phyloP scores from a whole-genome alignment of 2,888 invertebrate genomes.

The Ormyrus thymus region DNA sequence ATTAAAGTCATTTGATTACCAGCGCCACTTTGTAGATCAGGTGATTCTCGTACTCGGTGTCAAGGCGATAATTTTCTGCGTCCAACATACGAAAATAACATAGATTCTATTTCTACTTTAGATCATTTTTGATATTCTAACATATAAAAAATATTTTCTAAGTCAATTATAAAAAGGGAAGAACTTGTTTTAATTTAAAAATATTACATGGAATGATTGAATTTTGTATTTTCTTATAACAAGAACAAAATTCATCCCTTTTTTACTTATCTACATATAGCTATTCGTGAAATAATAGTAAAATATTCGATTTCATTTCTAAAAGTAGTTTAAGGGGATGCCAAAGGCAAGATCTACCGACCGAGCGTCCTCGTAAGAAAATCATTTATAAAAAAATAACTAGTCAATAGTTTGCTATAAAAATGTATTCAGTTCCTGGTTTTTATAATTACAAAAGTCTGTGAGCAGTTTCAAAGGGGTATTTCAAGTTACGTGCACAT shows the following conservation, averaged over 20 bases:
- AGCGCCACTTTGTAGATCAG: conserved; percentile 98
- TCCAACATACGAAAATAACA: conserved; percentile 73
- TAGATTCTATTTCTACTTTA: conserved; percentile 65
- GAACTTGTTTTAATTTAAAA: neutral
- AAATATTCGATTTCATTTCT: neutral
- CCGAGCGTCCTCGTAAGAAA: too few relatives aligned
- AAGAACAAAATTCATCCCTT: conserved; percentile 11
- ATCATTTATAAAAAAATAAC: too few relatives aligned
- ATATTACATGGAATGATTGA: neutral
- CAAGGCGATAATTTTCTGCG: conserved; percentile 97
- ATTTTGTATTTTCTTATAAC: neutral
- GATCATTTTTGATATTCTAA: conserved; percentile 31
- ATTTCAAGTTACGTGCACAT: too few relatives aligned
- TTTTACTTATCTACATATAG: conserved; percentile 17
- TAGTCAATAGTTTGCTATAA: too few relatives aligned
- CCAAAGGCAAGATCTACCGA: too few relatives aligned
- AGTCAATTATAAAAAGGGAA: neutral
- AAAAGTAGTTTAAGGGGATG: conserved; percentile 23
- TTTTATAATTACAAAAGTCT: too few relatives aligned
- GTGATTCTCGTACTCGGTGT: conserved; percentile 98
- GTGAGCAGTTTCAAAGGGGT: too few relatives aligned
- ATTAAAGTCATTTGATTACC: conserved; percentile 76
- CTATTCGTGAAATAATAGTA: conserved; percentile 21
- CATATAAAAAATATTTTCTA: conserved; percentile 5
- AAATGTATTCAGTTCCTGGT: too few relatives aligned